Evolutionary conservation across 2,888 invertebrate genomes (phyloP).

Genomic region (Drosophila silvestris): DNA sequence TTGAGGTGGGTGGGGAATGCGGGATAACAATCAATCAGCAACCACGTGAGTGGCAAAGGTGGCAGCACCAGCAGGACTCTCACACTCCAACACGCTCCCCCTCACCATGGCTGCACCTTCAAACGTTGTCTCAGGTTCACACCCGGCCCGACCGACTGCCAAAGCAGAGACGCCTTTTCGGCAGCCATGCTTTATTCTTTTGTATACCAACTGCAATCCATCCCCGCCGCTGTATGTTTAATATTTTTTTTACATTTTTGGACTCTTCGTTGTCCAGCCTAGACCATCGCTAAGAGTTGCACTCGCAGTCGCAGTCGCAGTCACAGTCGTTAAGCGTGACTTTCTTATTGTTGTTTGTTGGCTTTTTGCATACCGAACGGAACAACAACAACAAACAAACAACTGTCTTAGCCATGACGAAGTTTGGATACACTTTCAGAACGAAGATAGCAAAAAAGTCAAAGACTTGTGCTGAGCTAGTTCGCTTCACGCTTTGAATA

Average conservation of each 20-base stretch:
- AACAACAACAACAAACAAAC: slow-evolving; percentile 16
- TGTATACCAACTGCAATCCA: slow-evolving; percentile 47
- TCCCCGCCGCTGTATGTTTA: slow-evolving; percentile 2
- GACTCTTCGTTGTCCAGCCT: slow-evolving; percentile 44
- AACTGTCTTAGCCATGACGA: neutral
- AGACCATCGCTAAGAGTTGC: slow-evolving; percentile 37
- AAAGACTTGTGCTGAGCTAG: neutral
- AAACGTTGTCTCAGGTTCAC: slow-evolving; percentile 62
- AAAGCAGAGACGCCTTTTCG: slow-evolving; percentile 52
- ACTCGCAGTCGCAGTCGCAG: slow-evolving; percentile 44
- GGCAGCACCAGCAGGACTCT: slow-evolving; percentile 32
- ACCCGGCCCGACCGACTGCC: slow-evolving; percentile 43
- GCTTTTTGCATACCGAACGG: slow-evolving; percentile 72
- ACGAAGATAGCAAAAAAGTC: neutral
- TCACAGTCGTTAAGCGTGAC: slow-evolving; percentile 80
- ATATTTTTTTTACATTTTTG: slow-evolving; percentile 5
- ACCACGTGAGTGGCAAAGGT: slow-evolving; percentile 35
- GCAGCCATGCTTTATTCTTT: slow-evolving; percentile 65
- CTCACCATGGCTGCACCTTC: neutral
- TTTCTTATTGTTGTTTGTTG: slow-evolving; percentile 77
- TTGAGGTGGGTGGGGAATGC: slow-evolving; percentile 2
- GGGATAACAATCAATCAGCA: slow-evolving; percentile 73
- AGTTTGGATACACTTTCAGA: neutral
- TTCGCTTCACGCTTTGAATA: neutral
- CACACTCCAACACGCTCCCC: neutral